Percentiles rank a stretch among this genome's conserved stretches.
These are phyloP conservation scores for Orthonevra nobilis DNA, from an alignment of 2,888 invertebrate genomes.

Conservation along the genomic window DNA sequence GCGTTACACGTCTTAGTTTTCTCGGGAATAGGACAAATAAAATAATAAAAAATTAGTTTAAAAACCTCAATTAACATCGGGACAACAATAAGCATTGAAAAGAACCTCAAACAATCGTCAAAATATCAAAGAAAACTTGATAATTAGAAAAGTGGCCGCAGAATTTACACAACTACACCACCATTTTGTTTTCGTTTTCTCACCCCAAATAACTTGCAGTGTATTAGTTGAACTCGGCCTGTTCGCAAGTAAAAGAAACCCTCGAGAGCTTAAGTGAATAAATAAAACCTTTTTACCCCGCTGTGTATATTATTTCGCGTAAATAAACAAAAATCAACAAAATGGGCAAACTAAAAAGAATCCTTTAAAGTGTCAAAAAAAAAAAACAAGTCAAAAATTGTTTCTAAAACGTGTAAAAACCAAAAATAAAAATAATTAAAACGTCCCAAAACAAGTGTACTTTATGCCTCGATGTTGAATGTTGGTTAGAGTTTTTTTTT, in stretches of 20 bases:
- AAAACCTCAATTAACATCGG: not conserved
- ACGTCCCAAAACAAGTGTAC: conserved; percentile 36
- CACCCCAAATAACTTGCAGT: conserved; percentile 42
- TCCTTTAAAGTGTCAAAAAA: not conserved
- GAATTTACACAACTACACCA: conserved; percentile 54
- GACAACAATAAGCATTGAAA: not conserved
- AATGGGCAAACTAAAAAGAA: not conserved
- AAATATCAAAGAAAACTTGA: no score
- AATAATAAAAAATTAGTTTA: conserved; percentile 1
- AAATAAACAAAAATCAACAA: conserved; percentile 2
- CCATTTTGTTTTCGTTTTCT: conserved; percentile 68
- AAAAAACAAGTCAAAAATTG: conserved; percentile 32
- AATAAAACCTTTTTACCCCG: not conserved
- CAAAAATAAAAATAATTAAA: conserved; percentile 29
- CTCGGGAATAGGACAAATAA: not conserved
- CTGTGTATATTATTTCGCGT: not conserved
- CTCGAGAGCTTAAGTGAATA: conserved; percentile 19
- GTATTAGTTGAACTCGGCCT: conserved; percentile 22
- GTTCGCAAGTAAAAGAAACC: conserved; percentile 12
- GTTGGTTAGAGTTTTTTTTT: not conserved
- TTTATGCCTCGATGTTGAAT: conserved; percentile 15
- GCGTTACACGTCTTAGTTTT: conserved; percentile 7
- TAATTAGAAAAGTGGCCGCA: conserved; percentile 2
- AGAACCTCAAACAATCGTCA: no score
- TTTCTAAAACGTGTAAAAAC: not conserved